Evolutionary conservation across 1,140 invertebrate genomes (phyloP).

Genomic region (Eueides isabella): DNA sequence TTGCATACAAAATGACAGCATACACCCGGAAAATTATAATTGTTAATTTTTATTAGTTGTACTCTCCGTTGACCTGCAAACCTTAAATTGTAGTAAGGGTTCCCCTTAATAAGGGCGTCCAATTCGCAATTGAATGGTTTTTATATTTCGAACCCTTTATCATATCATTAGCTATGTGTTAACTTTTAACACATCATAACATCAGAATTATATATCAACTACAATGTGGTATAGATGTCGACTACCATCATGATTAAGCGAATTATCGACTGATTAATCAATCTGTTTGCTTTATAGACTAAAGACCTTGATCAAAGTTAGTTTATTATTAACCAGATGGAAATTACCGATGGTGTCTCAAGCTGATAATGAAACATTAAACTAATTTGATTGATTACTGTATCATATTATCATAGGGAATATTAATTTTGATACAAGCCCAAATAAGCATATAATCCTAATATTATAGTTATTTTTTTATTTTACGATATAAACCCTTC

Average conservation of each 20-base stretch:
- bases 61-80: too few relatives aligned
- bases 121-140: too few relatives aligned
- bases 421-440: neutral
- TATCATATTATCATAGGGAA: neutral
- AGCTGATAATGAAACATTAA: conserved; percentile 4
- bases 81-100: too few relatives aligned
- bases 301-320: neutral
- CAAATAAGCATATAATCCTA: too few relatives aligned
- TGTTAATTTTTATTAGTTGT: too few relatives aligned
- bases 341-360: conserved; percentile 8
- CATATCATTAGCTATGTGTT: too few relatives aligned
- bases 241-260: neutral
- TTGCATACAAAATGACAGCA: too few relatives aligned
- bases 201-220: neutral
- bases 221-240: neutral
- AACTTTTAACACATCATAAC: neutral
- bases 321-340: neutral
- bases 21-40: too few relatives aligned
- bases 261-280: neutral
- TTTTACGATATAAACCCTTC: too few relatives aligned
- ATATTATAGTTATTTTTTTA: too few relatives aligned
- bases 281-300: neutral
- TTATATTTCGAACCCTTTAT: too few relatives aligned
- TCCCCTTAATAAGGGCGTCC: too few relatives aligned
- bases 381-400: conserved; percentile 12